Percentiles rank a stretch among this genome's conserved stretches.
Conservation (phyloP, 1,140 invertebrate genomes). For the Potamilus streckersoni region DNA sequence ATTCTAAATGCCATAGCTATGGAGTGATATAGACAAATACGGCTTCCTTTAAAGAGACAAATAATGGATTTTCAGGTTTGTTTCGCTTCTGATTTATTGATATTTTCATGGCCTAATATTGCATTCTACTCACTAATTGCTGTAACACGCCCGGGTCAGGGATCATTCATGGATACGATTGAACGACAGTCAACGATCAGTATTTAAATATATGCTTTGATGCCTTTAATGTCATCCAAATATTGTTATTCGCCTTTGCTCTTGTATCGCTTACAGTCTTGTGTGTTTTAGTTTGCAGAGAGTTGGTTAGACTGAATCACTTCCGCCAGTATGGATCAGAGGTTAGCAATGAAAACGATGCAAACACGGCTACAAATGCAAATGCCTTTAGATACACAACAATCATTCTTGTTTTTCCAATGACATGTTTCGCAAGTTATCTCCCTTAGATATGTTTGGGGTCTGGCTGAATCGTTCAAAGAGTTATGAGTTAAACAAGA, state of each 20-base stretch:
- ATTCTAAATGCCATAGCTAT: constrained; percentile 38
- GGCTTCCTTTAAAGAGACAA: constrained; percentile 39
- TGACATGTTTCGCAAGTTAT: constrained; percentile 29
- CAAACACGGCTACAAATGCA: constrained; percentile 4
- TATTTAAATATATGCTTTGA: constrained; percentile 21
- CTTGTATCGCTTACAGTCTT: constrained; percentile 17
- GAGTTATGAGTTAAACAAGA: constrained; percentile 22
- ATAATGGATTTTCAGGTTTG: constrained; percentile 19
- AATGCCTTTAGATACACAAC: constrained; percentile 27
- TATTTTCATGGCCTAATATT: constrained; percentile 32
- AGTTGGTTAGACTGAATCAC: constrained; percentile 17
- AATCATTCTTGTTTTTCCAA: constrained; percentile 24
- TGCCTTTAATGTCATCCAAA: constrained; percentile 20
- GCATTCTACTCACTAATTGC: constrained; percentile 25
- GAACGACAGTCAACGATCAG: constrained; percentile 23
- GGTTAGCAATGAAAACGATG: constrained; percentile 7
- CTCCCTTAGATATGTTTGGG: constrained; percentile 25
- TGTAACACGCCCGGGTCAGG: constrained; percentile 18
- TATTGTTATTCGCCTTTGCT: constrained; percentile 12
- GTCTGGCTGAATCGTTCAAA: constrained; percentile 29
- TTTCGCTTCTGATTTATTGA: constrained; percentile 13
- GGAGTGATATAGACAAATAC: constrained; percentile 1
- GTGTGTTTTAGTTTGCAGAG: constrained; percentile 20
- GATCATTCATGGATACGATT: constrained; percentile 18
- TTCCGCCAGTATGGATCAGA: constrained; percentile 27